Evolutionary conservation across 1,140 invertebrate genomes (phyloP).

Genomic region (Varroa destructor): DNA sequence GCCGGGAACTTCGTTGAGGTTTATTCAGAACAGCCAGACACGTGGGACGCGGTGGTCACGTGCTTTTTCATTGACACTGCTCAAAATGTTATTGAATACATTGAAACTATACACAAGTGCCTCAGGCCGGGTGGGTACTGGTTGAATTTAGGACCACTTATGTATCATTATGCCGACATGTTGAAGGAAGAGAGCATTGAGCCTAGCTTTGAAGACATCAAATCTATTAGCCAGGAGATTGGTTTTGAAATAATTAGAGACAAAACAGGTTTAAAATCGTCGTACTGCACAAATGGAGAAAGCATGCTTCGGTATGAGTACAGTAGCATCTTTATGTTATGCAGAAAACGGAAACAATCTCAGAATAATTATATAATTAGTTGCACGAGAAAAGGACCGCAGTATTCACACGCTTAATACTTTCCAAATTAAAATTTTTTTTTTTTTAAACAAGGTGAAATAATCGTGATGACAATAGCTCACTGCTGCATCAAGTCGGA

Average conservation of each 20-base stretch:
- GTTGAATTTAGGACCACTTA: conserved; percentile 76
- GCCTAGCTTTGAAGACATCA: conserved; percentile 71
- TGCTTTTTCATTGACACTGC: conserved; percentile 99
- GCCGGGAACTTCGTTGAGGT: conserved; percentile 85
- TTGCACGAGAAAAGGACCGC: too few species aligned
- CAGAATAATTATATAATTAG: too few species aligned
- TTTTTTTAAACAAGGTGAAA: too few species aligned
- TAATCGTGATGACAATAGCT: too few species aligned
- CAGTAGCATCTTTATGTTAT: conserved; percentile 75
- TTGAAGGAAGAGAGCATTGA: conserved; percentile 80
- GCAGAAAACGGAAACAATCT: conserved; percentile 50
- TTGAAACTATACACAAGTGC: conserved; percentile 84
- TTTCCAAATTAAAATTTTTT: too few species aligned
- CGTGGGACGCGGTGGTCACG: conserved; percentile 84
- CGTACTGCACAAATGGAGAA: conserved; percentile 76
- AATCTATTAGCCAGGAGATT: conserved; percentile 62
- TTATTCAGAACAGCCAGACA: conserved; percentile 53
- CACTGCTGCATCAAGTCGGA: too few species aligned
- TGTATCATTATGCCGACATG: conserved; percentile 88
- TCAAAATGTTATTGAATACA: conserved; percentile 82
- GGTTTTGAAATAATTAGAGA: conserved; percentile 76
- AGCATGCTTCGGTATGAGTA: conserved; percentile 89
- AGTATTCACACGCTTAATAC: too few species aligned
- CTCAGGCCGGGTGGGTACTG: conserved; percentile 59
- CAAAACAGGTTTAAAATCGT: conserved; percentile 58